Percentiles rank a stretch among this genome's conserved stretches.
Evolutionary conservation across 2,113 vertebrate species (phyloP).

Genomic region (Pampusana beccarii): DNA sequence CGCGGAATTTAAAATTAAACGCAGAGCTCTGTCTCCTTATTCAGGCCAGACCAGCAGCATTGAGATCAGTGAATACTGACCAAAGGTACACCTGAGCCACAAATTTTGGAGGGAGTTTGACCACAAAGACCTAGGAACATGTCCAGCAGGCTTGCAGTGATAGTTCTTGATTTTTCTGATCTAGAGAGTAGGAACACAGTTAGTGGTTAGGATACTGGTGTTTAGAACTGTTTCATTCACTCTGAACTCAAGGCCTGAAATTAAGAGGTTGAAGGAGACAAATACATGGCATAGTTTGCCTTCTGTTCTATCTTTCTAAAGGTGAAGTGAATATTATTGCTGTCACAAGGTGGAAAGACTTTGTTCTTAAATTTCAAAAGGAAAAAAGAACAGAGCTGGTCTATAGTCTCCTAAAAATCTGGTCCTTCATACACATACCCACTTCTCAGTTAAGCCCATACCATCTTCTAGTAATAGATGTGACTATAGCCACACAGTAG

Average conservation of each 20-base stretch:
- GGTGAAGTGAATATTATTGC: neutral
- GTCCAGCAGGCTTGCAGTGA: fast-evolving
- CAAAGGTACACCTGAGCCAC: neutral
- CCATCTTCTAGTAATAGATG: neutral
- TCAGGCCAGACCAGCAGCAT: neutral
- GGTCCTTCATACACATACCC: neutral
- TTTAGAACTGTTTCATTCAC: neutral
- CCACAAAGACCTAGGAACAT: neutral
- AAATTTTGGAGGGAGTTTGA: neutral
- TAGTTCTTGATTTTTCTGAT: neutral
- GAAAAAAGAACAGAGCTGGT: neutral
- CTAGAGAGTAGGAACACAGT: fast-evolving
- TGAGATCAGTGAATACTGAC: neutral
- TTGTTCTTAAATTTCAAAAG: neutral
- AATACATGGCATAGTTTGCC: neutral
- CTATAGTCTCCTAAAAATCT: neutral
- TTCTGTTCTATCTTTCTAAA: neutral
- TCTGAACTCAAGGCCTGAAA: neutral
- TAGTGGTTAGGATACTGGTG: fast-evolving
- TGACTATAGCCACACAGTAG: too few relatives aligned
- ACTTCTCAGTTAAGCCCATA: neutral
- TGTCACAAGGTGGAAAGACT: neutral
- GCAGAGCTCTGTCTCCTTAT: neutral
- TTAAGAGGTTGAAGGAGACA: neutral
- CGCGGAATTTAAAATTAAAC: neutral